Base-by-base conservation (phyloP, 2,797 vertebrate species). In the Lepidocolaptes lacrymiger region DNA sequence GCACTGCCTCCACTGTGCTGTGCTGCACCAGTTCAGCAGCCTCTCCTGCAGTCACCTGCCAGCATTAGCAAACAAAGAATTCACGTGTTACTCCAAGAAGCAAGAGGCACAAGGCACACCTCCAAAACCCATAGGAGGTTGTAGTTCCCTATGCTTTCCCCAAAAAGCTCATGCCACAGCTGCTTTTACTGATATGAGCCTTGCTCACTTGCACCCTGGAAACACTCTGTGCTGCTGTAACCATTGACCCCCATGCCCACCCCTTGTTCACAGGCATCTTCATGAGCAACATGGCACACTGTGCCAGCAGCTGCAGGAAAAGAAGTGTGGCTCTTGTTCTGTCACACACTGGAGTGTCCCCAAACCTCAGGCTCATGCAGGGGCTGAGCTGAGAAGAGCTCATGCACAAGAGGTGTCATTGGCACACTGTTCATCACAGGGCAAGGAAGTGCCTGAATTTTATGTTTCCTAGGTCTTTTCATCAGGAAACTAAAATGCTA, bases 131-230 rank as follows among this genome's bases (percentile, higher is more conserved):
- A 22, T 2, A 20, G 24, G 22, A 48, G 46, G 20, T 2, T 52
- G 17, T 3, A 12, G 36, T 1, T 58, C 24, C n/a, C 46, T 0
- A 2, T 3, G 41, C 67, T 36, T n/a, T 48, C 12, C 66, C 30
- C 1, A 0, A 2, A 51, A 13, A 48, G 43, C 61, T 39, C 27
- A 3, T 0, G 2, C n/a, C 12, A 0, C 0, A 1, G 48, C 1
- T 32, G 14, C 44, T 49, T 39, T 4, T 22, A 48, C 59, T 36
- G 77, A 4, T 23, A 46, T 3, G 86, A 28, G 13, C 1, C 39
- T 3, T 4, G 36, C 54, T 62, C 48, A 36, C 20, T 8, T 4
- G 2, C 41, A 6, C 27, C 61, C 3, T 7, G 61, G 43, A 14
- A 39, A 23, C 34, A 0, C 32, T 5, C 27, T 3, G 44, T 2